A percentile compares a stretch with the other conserved stretches of the same genome.
Conservation (phyloP, 2,113 vertebrate species). For the Myotis davidii region DNA sequence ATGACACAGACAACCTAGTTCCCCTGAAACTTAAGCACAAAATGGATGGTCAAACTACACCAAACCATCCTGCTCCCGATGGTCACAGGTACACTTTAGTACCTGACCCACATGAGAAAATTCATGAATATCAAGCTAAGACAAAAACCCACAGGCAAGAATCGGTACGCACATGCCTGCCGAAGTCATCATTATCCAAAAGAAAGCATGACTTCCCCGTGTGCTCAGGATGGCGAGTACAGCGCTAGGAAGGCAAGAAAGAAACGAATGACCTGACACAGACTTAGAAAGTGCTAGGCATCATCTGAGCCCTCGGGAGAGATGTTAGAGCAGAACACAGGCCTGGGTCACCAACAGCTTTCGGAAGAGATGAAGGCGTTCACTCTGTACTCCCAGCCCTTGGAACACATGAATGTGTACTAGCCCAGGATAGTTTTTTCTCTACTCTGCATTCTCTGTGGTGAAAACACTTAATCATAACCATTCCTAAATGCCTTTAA, state of each 20-base stretch:
- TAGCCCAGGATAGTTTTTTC: not conserved
- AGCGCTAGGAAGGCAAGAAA: not conserved
- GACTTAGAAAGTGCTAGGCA: not conserved
- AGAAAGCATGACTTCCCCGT: not conserved
- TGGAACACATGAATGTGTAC: not conserved
- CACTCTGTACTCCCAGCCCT: not conserved
- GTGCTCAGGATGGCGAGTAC: not conserved
- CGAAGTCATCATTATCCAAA: not conserved
- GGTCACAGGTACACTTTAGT: not conserved
- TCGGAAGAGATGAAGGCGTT: not conserved
- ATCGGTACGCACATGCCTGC: not conserved
- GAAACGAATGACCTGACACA: not conserved
- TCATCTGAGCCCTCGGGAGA: not conserved
- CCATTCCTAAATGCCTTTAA: conserved; percentile 57
- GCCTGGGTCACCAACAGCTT: not conserved
- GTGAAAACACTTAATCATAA: conserved; percentile 65
- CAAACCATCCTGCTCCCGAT: not conserved
- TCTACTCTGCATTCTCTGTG: conserved; percentile 55
- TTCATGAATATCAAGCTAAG: not conserved
- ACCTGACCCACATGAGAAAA: not conserved
- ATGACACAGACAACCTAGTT: not conserved
- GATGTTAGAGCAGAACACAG: not conserved
- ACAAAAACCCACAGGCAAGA: conserved; percentile 31
- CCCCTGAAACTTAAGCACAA: not conserved
- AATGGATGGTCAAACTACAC: not conserved